These are phyloP conservation scores for Bos indicus DNA, from an alignment of 2,113 vertebrate genomes.

Conservation along the genomic window DNA sequence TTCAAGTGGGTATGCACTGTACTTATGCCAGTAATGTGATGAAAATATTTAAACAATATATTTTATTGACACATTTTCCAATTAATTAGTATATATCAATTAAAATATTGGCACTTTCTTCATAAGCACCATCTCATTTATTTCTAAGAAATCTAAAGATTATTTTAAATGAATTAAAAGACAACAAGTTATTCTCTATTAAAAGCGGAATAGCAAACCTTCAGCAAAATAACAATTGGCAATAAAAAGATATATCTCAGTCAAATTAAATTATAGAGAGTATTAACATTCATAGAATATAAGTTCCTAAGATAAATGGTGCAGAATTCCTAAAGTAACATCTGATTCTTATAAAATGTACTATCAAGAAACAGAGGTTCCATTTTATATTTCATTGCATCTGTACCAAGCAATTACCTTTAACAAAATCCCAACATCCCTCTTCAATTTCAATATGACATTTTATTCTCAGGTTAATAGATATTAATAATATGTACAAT, in stretches of 20 bases:
- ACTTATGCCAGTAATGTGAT: background rate
- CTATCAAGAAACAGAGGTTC: background rate
- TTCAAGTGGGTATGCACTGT: background rate
- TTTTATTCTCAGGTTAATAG: background rate
- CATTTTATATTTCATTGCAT: background rate
- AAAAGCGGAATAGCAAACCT: background rate
- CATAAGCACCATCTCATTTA: background rate
- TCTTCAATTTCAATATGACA: slow-evolving; percentile 9
- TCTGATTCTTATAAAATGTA: background rate
- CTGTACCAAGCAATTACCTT: background rate
- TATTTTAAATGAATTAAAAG: background rate
- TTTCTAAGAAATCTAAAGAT: background rate
- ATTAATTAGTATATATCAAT: background rate
- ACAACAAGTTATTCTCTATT: background rate
- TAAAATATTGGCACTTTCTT: background rate
- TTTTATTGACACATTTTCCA: background rate
- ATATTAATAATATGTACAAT: background rate
- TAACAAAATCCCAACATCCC: background rate
- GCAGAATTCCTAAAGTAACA: background rate
- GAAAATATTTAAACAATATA: background rate
- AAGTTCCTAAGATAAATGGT: background rate
- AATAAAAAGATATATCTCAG: background rate
- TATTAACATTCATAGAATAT: background rate
- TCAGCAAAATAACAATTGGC: background rate
- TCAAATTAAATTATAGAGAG: background rate